Conservation (phyloP, 1,140 invertebrate genomes). For the Zaprionus gabonicus region DNA sequence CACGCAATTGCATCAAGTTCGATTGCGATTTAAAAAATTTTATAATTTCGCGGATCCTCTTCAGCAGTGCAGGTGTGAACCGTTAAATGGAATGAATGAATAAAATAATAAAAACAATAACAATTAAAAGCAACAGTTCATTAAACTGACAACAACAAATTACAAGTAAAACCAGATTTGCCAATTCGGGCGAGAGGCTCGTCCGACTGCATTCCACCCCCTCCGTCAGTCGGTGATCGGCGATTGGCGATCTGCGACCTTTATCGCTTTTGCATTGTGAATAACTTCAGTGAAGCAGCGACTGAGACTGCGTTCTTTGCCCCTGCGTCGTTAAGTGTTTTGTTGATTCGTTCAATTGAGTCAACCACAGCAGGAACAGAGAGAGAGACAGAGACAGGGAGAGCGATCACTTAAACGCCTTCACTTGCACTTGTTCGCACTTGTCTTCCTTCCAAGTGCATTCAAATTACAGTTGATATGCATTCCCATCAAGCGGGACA, state of each 20-base stretch:
- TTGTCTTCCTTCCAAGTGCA: not conserved
- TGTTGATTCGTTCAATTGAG: constrained; percentile 5
- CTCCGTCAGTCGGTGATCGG: not conserved
- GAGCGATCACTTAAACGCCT: not conserved
- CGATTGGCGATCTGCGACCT: not conserved
- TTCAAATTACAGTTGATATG: not conserved
- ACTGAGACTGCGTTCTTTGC: constrained; percentile 1
- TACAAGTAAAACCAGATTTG: constrained; percentile 1
- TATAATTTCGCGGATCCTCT: constrained; percentile 34
- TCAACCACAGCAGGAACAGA: too few species aligned
- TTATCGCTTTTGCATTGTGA: not conserved
- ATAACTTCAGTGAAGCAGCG: not conserved
- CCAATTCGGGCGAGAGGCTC: not conserved
- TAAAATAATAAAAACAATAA: not conserved
- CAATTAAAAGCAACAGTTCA: not conserved
- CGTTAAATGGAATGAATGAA: not conserved
- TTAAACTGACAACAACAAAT: not conserved
- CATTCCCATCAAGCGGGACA: not conserved
- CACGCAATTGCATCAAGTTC: not conserved
- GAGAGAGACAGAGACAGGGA: not conserved
- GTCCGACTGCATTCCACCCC: not conserved
- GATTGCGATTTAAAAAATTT: constrained; percentile 22
- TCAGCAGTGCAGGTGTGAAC: constrained; percentile 36
- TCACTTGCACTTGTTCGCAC: not conserved
- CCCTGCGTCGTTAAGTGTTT: constrained; percentile 3